Conservation (phyloP, 2,888 invertebrate genomes). For the Phortica magna region DNA sequence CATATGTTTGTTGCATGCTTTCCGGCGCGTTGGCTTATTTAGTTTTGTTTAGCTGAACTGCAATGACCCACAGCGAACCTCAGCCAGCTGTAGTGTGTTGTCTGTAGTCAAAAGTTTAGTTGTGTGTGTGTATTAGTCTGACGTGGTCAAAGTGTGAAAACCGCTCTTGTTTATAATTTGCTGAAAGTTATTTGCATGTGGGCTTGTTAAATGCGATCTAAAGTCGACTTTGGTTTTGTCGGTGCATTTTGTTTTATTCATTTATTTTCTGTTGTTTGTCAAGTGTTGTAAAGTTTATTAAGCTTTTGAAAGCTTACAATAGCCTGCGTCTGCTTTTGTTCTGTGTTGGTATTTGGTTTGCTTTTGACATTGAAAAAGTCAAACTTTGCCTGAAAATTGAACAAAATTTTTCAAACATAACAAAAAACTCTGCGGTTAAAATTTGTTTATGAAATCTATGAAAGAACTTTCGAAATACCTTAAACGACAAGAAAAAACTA, state of each 20-base stretch:
- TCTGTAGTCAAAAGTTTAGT: not conserved
- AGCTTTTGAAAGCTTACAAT: not conserved
- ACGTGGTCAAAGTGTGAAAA: slow-evolving; percentile 16
- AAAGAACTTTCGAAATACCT: not conserved
- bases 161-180: slow-evolving; percentile 21
- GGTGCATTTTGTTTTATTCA: no score
- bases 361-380: no score
- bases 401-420: no score
- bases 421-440: no score
- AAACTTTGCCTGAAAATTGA: no score
- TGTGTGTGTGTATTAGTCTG: not conserved
- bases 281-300: not conserved
- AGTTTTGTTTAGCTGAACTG: not conserved
- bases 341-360: no score
- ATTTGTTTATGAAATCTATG: no score
- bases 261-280: not conserved
- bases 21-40: slow-evolving; percentile 10
- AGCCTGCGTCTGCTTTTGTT: not conserved
- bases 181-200: slow-evolving; percentile 11
- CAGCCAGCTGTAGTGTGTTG: not conserved
- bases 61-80: not conserved
- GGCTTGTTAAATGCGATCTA: not conserved
- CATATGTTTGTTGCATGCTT: slow-evolving; percentile 2
- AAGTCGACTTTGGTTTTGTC: not conserved
- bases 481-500: not conserved